Evolutionary conservation across 2,888 invertebrate species (phyloP).

Genomic region (Diabrotica balteata): DNA sequence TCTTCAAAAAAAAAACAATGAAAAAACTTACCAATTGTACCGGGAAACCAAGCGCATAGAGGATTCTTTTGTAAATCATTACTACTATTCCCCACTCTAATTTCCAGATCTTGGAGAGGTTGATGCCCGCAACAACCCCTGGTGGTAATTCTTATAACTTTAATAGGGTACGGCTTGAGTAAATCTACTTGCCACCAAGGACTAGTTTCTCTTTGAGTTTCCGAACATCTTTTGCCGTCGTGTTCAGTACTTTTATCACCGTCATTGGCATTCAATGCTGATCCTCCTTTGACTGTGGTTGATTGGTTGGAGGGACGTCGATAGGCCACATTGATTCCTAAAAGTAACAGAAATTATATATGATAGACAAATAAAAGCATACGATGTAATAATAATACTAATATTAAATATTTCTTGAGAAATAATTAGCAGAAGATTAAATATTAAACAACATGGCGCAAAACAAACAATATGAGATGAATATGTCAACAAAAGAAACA

Average conservation of each 20-base stretch:
- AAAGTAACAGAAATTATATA: slow-evolving; percentile 27
- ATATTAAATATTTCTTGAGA: too few species aligned
- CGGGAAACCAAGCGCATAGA: slow-evolving; percentile 92
- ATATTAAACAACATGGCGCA: too few species aligned
- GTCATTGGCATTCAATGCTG: slow-evolving; percentile 85
- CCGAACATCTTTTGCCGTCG: slow-evolving; percentile 87
- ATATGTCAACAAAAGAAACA: too few species aligned
- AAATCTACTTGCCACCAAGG: slow-evolving; percentile 95
- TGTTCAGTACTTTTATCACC: slow-evolving; percentile 85
- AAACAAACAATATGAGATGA: too few species aligned
- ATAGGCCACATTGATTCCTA: slow-evolving; percentile 84
- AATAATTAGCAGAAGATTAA: too few species aligned
- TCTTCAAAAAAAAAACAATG: too few species aligned
- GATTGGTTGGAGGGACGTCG: slow-evolving; percentile 91
- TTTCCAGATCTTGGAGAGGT: slow-evolving; percentile 87
- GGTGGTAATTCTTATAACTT: slow-evolving; percentile 86
- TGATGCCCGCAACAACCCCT: slow-evolving; percentile 86
- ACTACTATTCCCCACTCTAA: slow-evolving; percentile 90
- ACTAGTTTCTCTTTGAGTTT: slow-evolving; percentile 87
- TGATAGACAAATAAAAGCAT: too few species aligned
- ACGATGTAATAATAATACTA: too few species aligned
- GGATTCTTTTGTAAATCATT: slow-evolving; percentile 86
- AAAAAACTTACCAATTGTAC: slow-evolving; percentile 74
- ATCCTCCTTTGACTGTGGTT: slow-evolving; percentile 84
- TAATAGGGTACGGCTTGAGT: slow-evolving; percentile 81